Conservation (phyloP, 2,113 vertebrate genomes). For the Pollachius pollachius region DNA sequence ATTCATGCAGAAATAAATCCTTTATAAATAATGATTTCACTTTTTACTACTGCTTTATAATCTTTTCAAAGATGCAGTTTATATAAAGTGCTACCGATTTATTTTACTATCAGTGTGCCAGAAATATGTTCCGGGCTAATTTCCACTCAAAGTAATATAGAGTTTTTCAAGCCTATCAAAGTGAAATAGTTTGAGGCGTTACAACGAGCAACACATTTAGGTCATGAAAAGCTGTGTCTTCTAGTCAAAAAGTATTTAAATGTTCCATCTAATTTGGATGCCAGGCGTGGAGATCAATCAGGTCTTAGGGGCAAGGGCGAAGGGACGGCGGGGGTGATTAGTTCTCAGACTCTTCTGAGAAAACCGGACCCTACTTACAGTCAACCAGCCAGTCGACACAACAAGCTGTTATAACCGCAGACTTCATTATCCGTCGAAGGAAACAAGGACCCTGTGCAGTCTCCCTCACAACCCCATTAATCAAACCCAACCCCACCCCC, state of each 20-base stretch:
- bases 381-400: conserved; percentile 49
- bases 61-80: no score
- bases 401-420: conserved; percentile 64
- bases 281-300: conserved; percentile 35
- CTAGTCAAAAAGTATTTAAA: conserved; percentile 1
- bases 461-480: conserved; percentile 57
- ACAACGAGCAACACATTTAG: not conserved
- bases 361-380: conserved; percentile 52
- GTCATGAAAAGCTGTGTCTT: conserved; percentile 6
- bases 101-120: no score
- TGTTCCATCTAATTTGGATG: conserved; percentile 30
- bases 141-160: no score
- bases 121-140: no score
- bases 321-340: conserved; percentile 33
- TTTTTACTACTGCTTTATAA: no score
- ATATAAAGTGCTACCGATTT: no score
- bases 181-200: no score
- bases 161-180: no score
- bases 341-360: conserved; percentile 57
- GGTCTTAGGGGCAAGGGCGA: conserved; percentile 40
- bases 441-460: conserved; percentile 3
- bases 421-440: conserved; percentile 59
- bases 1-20: no score
- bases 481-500: conserved; percentile 51
- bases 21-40: no score